phyloP scores from a whole-genome alignment of 2,113 vertebrate genomes.

The Gopherus flavomarginatus region DNA sequence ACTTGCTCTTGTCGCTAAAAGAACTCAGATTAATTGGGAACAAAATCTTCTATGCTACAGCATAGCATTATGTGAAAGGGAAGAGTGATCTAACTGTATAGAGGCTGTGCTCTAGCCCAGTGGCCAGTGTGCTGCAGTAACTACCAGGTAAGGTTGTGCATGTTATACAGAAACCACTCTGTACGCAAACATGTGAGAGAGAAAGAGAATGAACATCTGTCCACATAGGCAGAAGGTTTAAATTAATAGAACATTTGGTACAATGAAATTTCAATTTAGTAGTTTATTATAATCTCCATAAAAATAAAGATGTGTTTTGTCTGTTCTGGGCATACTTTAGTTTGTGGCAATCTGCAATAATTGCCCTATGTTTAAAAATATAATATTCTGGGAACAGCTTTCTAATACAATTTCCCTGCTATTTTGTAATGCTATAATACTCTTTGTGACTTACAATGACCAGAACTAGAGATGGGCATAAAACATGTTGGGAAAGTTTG shows the following conservation, averaged over 20 bases:
- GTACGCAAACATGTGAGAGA: background rate
- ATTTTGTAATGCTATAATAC: background rate
- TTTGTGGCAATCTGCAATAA: background rate
- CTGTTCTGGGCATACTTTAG: background rate
- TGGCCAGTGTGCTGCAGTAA: background rate
- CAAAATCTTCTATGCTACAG: background rate
- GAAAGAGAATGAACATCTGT: background rate
- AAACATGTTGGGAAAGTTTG: background rate
- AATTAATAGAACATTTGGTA: background rate
- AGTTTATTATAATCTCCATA: conserved; percentile 8
- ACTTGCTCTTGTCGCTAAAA: conserved; percentile 8
- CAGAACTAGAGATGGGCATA: background rate
- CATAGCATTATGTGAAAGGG: background rate
- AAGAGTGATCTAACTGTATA: background rate
- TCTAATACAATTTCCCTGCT: background rate
- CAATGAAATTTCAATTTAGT: conserved; percentile 32
- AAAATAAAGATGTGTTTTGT: background rate
- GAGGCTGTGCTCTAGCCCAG: background rate
- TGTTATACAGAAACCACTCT: background rate
- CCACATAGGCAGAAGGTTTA: background rate
- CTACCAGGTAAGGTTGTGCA: background rate
- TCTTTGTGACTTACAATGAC: background rate
- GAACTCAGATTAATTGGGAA: conserved; percentile 43
- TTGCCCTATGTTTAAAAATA: background rate
- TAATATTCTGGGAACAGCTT: background rate